Conservation (phyloP, 2,113 vertebrate genomes). For the Cygnus atratus region DNA sequence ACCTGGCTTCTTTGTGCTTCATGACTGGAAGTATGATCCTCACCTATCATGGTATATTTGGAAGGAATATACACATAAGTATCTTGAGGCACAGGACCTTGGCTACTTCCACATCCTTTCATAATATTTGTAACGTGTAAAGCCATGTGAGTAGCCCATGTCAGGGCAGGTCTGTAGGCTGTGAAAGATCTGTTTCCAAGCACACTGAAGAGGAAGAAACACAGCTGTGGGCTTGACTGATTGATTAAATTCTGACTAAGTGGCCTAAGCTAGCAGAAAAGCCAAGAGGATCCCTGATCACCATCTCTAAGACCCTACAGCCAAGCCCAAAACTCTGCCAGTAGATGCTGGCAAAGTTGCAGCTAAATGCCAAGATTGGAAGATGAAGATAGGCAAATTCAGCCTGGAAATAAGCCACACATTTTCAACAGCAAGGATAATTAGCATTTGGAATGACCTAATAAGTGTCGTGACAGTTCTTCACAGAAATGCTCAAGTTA, state of each 20-base stretch:
- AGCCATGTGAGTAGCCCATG: neutral
- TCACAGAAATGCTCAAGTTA: neutral
- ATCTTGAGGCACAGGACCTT: neutral
- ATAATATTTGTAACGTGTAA: neutral
- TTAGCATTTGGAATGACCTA: slow-evolving; percentile 4
- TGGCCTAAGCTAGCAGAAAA: neutral
- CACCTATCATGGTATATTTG: neutral
- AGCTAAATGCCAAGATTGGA: neutral
- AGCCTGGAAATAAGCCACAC: neutral
- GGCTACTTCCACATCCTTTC: neutral
- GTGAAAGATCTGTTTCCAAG: neutral
- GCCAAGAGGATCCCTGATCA: neutral
- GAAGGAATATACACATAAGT: neutral
- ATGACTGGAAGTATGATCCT: neutral
- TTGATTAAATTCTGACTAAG: neutral
- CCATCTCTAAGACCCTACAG: neutral
- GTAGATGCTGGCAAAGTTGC: neutral
- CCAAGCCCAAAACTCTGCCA: neutral
- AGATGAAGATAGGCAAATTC: neutral
- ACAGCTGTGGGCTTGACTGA: neutral
- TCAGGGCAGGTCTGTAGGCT: neutral
- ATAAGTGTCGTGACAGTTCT: neutral
- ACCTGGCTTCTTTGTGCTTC: neutral
- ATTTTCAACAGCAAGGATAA: neutral
- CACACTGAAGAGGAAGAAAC: neutral